phyloP scores from a whole-genome alignment of 2,113 vertebrate species.

The Pagrus major region DNA sequence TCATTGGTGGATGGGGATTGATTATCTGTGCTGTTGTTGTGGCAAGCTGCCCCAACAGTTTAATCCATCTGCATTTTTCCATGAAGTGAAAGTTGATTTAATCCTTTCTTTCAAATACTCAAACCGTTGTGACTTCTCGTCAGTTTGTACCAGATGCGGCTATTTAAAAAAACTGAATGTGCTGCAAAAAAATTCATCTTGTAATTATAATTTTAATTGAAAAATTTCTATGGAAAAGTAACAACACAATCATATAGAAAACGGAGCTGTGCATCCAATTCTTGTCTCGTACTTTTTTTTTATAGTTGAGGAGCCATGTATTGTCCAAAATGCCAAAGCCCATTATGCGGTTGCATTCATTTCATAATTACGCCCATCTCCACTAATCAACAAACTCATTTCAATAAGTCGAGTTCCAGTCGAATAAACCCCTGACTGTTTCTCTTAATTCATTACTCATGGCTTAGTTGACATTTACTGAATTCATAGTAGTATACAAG shows the following conservation, averaged over 20 bases:
- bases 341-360: slow-evolving; percentile 67
- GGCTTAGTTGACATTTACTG: slow-evolving; percentile 58
- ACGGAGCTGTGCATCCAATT: slow-evolving; percentile 31
- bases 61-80: slow-evolving; percentile 54
- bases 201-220: slow-evolving; percentile 60
- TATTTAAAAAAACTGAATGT: slow-evolving; percentile 28
- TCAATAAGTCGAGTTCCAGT: slow-evolving; percentile 51
- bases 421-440: slow-evolving; percentile 57
- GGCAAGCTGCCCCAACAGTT: slow-evolving; percentile 9
- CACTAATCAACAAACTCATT: slow-evolving; percentile 61
- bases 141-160: slow-evolving; percentile 17
- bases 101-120: slow-evolving; percentile 19
- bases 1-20: slow-evolving; percentile 53
- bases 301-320: slow-evolving; percentile 40
- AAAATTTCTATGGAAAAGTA: slow-evolving; percentile 31
- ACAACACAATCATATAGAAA: slow-evolving; percentile 22
- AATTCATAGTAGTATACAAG: slow-evolving; percentile 37
- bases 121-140: slow-evolving; percentile 29
- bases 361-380: slow-evolving; percentile 70
- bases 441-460: slow-evolving; percentile 50
- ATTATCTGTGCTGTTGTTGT: slow-evolving; percentile 46
- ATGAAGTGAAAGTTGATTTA: slow-evolving; percentile 47
- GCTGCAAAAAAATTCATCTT: slow-evolving; percentile 30
- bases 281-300: slow-evolving; percentile 43
- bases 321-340: slow-evolving; percentile 64